These are phyloP conservation scores for Ryuthela nishihirai DNA, from an alignment of 2,888 invertebrate species.

Conservation along the genomic window DNA sequence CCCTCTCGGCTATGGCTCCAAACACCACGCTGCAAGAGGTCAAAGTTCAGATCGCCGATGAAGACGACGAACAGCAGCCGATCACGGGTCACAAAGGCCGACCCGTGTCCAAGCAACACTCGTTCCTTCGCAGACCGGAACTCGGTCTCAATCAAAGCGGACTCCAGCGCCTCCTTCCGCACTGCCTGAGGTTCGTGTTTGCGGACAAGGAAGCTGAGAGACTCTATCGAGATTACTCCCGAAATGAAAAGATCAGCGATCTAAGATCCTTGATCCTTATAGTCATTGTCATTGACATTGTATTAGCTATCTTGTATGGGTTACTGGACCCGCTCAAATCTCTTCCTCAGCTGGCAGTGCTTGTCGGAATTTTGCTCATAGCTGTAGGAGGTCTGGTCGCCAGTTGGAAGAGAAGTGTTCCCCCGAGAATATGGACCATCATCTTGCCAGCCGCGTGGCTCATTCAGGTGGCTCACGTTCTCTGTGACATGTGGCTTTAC, in stretches of 20 bases:
- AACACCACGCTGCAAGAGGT: no score
- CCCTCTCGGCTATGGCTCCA: no score
- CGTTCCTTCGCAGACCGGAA: no score
- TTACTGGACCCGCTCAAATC: no score
- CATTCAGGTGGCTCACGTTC: constrained; percentile 57
- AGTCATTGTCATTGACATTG: constrained; percentile 33
- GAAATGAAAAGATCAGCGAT: constrained; percentile 66
- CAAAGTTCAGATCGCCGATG: no score
- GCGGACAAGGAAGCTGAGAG: constrained; percentile 63
- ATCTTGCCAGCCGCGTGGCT: constrained; percentile 38
- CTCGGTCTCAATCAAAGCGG: constrained; percentile 38
- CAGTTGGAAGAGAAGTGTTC: constrained; percentile 34
- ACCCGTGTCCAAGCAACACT: no score
- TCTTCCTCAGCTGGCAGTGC: no score
- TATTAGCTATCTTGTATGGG: constrained; percentile 17
- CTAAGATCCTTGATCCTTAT: constrained; percentile 63
- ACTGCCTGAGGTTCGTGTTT: constrained; percentile 54
- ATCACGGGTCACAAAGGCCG: no score
- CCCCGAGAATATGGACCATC: constrained; percentile 42
- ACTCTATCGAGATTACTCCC: constrained; percentile 66
- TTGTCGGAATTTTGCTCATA: no score
- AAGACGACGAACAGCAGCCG: no score
- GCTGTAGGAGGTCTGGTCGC: no score
- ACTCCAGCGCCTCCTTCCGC: constrained; percentile 36
- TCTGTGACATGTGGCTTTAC: constrained; percentile 52